phyloP scores from a whole-genome alignment of 2,113 vertebrate species.

The Talpa occidentalis region DNA sequence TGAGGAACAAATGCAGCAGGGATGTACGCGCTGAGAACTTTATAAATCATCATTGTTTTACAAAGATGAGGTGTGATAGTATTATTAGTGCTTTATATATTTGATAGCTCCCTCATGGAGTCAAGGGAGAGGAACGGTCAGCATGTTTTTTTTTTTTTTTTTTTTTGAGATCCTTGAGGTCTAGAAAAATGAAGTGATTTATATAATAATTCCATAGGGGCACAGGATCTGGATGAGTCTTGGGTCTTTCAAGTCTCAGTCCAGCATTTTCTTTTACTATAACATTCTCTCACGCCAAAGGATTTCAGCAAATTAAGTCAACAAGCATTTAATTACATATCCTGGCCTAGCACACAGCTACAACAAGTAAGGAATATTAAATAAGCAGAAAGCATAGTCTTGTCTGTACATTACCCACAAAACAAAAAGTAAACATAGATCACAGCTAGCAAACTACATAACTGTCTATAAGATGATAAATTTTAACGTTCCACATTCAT shows the following conservation, averaged over 20 bases:
- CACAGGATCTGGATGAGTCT: not conserved
- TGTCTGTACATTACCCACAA: not conserved
- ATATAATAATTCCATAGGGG: not conserved
- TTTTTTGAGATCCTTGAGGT: not conserved
- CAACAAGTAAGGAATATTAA: constrained; percentile 11
- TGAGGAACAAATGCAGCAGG: not conserved
- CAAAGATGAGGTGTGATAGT: not conserved
- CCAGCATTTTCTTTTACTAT: not conserved
- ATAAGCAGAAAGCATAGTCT: not conserved
- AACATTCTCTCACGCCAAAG: not conserved
- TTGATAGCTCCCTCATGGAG: not conserved
- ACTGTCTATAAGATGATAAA: not conserved
- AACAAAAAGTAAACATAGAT: not conserved
- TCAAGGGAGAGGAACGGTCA: not conserved
- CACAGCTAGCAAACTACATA: not conserved
- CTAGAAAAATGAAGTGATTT: not conserved
- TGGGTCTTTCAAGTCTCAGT: not conserved
- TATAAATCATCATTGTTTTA: not conserved
- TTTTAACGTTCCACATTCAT: not conserved
- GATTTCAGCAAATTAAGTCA: not conserved
- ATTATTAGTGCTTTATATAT: not conserved
- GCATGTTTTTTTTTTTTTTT: not conserved
- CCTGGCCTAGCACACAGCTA: not conserved
- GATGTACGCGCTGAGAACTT: not conserved
- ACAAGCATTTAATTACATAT: not conserved